phyloP scores from a whole-genome alignment of 2,797 vertebrate species.

The Heliangelus exortis region DNA sequence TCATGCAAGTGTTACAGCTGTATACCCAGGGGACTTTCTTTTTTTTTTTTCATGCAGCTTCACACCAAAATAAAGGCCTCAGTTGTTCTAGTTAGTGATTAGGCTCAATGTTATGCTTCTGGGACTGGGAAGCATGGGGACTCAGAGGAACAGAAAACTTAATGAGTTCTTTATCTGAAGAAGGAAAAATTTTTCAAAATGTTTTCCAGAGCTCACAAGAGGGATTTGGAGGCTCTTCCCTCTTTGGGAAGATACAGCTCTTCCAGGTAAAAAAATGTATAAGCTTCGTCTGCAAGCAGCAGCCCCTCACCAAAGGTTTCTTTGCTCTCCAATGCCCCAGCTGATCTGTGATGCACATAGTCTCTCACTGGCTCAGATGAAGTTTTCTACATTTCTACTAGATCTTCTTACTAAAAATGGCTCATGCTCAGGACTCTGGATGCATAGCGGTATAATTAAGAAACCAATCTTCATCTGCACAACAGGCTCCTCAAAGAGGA shows the following conservation, averaged over 20 bases:
- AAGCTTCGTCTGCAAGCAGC: not conserved
- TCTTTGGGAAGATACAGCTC: not conserved
- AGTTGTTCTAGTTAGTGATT: constrained; percentile 51
- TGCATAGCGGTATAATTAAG: not conserved
- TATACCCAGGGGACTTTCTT: constrained; percentile 18
- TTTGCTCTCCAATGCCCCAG: not conserved
- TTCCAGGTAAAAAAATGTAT: not conserved
- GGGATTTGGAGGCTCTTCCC: rapidly evolving
- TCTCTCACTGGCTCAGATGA: not conserved
- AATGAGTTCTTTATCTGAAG: constrained; percentile 40
- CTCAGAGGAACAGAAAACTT: constrained; percentile 30
- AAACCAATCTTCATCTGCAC: not conserved
- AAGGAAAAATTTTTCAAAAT: not conserved
- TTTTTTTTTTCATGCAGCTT: constrained; percentile 38
- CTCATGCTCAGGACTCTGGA: not conserved
- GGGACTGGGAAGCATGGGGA: not conserved
- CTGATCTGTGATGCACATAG: not conserved
- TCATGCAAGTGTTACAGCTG: constrained; percentile 28
- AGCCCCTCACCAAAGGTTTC: not conserved
- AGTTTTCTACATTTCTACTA: not conserved
- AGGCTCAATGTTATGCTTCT: constrained; percentile 45
- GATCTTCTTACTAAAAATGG: not conserved
- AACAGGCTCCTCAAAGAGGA: not conserved
- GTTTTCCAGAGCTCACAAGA: not conserved
- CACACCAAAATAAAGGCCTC: constrained; percentile 61